Conservation (phyloP, 2,888 invertebrate species). For the Drosophila paracracens region DNA sequence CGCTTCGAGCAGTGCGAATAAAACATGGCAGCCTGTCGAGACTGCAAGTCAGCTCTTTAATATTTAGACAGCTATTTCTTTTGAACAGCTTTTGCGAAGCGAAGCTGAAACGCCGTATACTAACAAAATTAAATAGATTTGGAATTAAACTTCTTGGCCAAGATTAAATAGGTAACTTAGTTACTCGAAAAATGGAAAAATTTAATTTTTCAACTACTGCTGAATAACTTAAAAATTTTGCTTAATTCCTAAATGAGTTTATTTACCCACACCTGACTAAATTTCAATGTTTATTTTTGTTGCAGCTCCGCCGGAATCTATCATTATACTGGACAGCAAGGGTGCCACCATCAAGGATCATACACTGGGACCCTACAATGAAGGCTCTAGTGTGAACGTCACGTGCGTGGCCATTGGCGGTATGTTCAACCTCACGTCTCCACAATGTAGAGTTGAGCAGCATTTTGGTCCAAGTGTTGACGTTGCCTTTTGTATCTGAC, state of each 20-base stretch:
- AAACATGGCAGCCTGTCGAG: conserved; percentile 54
- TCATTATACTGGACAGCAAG: conserved; percentile 92
- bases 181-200: not conserved
- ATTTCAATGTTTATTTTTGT: conserved; percentile 19
- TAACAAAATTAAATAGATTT: conserved; percentile 18
- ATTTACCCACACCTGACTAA: conserved; percentile 4
- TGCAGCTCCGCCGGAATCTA: conserved; percentile 92
- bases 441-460: conserved; percentile 14
- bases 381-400: conserved; percentile 92
- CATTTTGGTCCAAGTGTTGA: conserved; percentile 68
- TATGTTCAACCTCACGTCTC: conserved; percentile 85
- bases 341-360: conserved; percentile 91
- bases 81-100: conserved; percentile 12
- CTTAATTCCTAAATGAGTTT: not conserved
- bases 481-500: conserved; percentile 73
- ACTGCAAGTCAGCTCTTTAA: conserved; percentile 47
- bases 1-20: conserved; percentile 26
- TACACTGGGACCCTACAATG: conserved; percentile 93
- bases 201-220: not conserved
- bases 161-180: not conserved
- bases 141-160: conserved; percentile 3
- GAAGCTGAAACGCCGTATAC: not conserved
- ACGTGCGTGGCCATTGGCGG: conserved; percentile 94
- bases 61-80: conserved; percentile 44
- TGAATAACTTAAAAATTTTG: not conserved